These are phyloP conservation scores for Pterocles orientalis DNA, from an alignment of 2,113 vertebrate species.

Conservation along the genomic window DNA sequence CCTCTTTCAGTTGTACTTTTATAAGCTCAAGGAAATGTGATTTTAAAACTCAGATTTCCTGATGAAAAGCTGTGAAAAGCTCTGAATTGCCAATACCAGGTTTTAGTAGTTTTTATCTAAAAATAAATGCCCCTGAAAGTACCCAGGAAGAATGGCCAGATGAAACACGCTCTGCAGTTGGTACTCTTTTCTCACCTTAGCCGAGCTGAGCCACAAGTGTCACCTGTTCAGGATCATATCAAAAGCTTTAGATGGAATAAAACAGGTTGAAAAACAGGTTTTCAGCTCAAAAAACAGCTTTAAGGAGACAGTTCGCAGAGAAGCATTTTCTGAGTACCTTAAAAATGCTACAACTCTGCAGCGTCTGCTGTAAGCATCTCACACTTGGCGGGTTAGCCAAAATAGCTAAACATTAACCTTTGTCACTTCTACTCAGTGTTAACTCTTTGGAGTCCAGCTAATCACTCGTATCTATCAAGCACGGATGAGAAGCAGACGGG, in stretches of 20 bases:
- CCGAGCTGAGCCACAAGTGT: not conserved
- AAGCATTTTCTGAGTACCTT: not conserved
- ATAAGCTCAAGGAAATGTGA: not conserved
- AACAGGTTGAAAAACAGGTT: not conserved
- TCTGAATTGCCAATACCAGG: not conserved
- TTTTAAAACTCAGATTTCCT: not conserved
- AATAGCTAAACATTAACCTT: not conserved
- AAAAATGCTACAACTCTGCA: not conserved
- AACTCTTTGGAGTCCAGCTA: not conserved
- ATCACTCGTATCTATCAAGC: rapidly evolving
- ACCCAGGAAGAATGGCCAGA: not conserved
- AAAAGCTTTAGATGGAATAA: not conserved
- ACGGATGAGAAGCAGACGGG: not conserved
- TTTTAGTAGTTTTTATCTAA: not conserved
- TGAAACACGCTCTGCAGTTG: rapidly evolving
- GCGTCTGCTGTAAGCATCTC: not conserved
- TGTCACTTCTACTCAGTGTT: not conserved
- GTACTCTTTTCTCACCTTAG: not conserved
- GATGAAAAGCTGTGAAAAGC: not conserved
- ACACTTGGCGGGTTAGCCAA: not conserved
- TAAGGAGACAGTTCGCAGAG: not conserved
- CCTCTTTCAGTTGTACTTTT: not conserved
- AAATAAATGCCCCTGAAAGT: not conserved
- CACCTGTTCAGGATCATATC: not conserved
- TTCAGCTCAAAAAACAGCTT: not conserved